Percentiles rank a stretch among this genome's conserved stretches.
These are phyloP conservation scores for Phortica okadai DNA, from an alignment of 2,888 invertebrate genomes.

Conservation along the genomic window DNA sequence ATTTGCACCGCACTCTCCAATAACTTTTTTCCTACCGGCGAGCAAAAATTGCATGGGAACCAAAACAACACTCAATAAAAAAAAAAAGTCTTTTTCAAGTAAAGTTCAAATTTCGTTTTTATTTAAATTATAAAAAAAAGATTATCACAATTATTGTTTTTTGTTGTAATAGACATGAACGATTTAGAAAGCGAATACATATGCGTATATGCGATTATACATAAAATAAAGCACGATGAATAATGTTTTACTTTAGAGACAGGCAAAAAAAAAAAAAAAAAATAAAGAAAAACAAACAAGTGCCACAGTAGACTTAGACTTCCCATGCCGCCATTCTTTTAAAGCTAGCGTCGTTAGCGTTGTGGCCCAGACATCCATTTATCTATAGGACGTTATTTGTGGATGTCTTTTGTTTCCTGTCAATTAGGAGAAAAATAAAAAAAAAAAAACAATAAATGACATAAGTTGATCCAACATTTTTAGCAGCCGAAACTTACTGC, in stretches of 20 bases:
- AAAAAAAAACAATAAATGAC: not conserved
- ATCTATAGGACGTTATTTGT: slow-evolving; percentile 42
- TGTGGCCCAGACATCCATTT: slow-evolving; percentile 35
- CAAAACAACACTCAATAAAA: slow-evolving; percentile 1
- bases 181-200: slow-evolving; percentile 42
- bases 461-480: not conserved
- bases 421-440: slow-evolving; percentile 28
- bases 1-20: too few species aligned
- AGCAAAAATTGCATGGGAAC: too few species aligned
- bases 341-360: not conserved
- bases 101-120: slow-evolving; percentile 48
- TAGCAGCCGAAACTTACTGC: slow-evolving; percentile 78
- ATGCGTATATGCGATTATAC: slow-evolving; percentile 32
- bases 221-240: slow-evolving; percentile 33
- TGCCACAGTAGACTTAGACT: slow-evolving; percentile 15
- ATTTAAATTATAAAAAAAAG: slow-evolving; percentile 65
- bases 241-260: slow-evolving; percentile 1
- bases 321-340: not conserved
- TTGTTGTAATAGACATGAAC: slow-evolving; percentile 51
- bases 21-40: too few species aligned
- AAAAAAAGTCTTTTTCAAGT: slow-evolving; percentile 4
- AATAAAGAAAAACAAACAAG: not conserved
- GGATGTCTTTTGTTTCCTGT: slow-evolving; percentile 61
- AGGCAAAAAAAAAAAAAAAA: not conserved
- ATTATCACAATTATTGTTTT: slow-evolving; percentile 66